Base-by-base conservation (phyloP, 2,113 vertebrate genomes). In the Ophthalmolycus amberensis region DNA sequence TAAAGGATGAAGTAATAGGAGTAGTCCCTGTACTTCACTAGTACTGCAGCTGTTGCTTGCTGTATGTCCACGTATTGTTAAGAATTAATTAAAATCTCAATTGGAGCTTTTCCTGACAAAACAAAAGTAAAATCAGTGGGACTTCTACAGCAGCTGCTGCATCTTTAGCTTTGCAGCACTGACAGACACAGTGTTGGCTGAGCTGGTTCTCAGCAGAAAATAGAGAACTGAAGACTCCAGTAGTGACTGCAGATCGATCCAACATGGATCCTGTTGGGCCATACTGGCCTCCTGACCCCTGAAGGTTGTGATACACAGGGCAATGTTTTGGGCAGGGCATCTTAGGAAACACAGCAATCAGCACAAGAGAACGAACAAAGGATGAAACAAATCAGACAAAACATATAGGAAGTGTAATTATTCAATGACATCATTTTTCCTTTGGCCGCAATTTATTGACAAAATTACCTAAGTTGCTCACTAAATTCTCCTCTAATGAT, bases 141-240 rank as follows among this genome's bases (percentile, higher is more conserved):
- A 82, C 75, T 80, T 70, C 18, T 76, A 3, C 62, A 71, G 60
- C 75, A 84, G 73, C 66, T 73, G 25, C 40, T n/a, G 42, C 72
- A 73, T 77, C 80, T 89, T 79, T 66, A 74, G 34, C 85, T 90
- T 83, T 92, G 90, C 85, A 85, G 88, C 88, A 89, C 85, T 92
- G 86, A 82, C 84, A 85, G 82, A 90, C 27, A 79, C 78, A 27
- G 38, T 68, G 78, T 83, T 50, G 68, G 94, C 95, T 96, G 96
- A 98, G 97, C 97, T 97, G 97, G 96, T 96, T 97, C 97, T 97
- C 96, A 95, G 96, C 96, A 86, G 80, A 81, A 73, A 79, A 72
- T 68, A 84, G 67, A 86, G 80, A 89, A 89, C 82, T 92, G 85
- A 90, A 86, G 83, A 93, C 89, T 94, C 90, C 92, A 92, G 89